These are phyloP conservation scores for Pachycephus smyrnensis DNA, from an alignment of 2,888 invertebrate species.

Conservation along the genomic window DNA sequence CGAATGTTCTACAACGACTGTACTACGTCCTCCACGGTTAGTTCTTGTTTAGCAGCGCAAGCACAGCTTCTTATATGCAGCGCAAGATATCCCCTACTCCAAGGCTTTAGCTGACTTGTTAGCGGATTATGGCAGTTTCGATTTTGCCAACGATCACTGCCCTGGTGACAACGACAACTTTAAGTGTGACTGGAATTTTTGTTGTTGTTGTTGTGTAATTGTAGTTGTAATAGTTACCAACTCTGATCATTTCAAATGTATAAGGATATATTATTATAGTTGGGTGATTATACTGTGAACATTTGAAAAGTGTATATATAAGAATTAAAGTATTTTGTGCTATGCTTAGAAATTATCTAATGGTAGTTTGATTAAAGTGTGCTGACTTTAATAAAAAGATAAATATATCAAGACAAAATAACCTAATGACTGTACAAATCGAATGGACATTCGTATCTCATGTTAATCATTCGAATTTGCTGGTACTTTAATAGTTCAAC, in stretches of 20 bases:
- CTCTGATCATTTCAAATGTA: not conserved
- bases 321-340: no score
- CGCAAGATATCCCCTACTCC: constrained; percentile 47
- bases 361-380: no score
- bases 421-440: not conserved
- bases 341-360: no score
- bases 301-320: no score
- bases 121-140: not conserved
- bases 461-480: no score
- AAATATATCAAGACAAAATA: not conserved
- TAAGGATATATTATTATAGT: not conserved
- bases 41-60: constrained; percentile 45
- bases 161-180: not conserved
- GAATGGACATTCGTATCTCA: no score
- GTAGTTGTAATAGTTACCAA: not conserved
- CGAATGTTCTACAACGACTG: not conserved
- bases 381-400: no score
- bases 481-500: no score
- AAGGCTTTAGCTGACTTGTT: not conserved
- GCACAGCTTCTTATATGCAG: constrained; percentile 48
- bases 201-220: not conserved
- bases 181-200: not conserved
- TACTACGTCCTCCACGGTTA: constrained; percentile 38
- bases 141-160: not conserved
- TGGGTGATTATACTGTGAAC: not conserved